These are phyloP conservation scores for Naja naja DNA, from an alignment of 2,113 vertebrate genomes.

Conservation along the genomic window DNA sequence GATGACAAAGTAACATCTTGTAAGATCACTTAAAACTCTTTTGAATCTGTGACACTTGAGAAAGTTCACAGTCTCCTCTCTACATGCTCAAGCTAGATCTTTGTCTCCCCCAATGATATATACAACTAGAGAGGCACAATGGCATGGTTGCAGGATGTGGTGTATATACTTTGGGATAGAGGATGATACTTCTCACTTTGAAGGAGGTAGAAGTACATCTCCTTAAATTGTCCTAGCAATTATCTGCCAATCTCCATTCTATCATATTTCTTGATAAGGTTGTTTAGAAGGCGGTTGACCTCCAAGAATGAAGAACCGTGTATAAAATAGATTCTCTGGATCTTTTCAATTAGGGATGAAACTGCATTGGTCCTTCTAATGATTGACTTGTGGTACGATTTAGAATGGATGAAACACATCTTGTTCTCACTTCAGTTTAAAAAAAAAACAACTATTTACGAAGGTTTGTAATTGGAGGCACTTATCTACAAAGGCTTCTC, in stretches of 20 bases:
- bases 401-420: too few species aligned
- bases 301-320: background rate
- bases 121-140: background rate
- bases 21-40: background rate
- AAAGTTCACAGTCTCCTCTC: background rate
- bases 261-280: background rate
- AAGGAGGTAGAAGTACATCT: background rate
- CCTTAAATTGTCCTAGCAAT: background rate
- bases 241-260: background rate
- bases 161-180: background rate
- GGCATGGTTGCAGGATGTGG: background rate
- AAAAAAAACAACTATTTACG: too few species aligned
- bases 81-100: background rate
- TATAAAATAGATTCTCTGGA: background rate
- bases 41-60: background rate
- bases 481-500: too few species aligned
- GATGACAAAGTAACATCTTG: background rate
- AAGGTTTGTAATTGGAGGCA: too few species aligned
- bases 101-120: background rate
- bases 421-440: too few species aligned
- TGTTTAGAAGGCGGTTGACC: background rate
- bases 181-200: background rate
- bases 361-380: too few species aligned
- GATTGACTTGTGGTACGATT: too few species aligned
- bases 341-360: background rate